phyloP scores from a whole-genome alignment of 2,113 vertebrate species.

The Oryzias melastigma region DNA sequence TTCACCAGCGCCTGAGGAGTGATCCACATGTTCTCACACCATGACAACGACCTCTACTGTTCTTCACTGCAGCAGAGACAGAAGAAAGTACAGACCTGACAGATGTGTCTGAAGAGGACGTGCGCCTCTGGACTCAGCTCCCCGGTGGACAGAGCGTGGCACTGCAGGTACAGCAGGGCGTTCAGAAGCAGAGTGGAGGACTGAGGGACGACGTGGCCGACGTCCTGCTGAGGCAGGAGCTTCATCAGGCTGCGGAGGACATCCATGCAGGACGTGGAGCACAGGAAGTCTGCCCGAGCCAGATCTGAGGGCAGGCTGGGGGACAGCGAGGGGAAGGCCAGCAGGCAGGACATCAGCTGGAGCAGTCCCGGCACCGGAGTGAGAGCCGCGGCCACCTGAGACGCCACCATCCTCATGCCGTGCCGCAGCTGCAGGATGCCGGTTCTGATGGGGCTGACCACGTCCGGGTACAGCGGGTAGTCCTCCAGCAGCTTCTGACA shows the following conservation, averaged over 20 bases:
- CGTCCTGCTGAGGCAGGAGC: slow-evolving; percentile 67
- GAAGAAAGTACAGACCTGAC: slow-evolving; percentile 77
- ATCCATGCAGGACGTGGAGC: slow-evolving; percentile 83
- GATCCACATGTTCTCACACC: background rate
- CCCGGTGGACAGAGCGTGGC: slow-evolving; percentile 81
- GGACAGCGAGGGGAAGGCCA: slow-evolving; percentile 84
- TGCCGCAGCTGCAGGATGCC: slow-evolving; percentile 89
- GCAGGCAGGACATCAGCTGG: slow-evolving; percentile 77
- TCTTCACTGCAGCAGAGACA: background rate
- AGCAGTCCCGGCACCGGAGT: slow-evolving; percentile 73
- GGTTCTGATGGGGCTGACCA: slow-evolving; percentile 79
- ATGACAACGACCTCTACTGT: background rate
- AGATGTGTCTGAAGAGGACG: slow-evolving; percentile 90
- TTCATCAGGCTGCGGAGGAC: slow-evolving; percentile 79
- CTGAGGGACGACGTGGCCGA: slow-evolving; percentile 59
- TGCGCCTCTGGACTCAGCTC: slow-evolving; percentile 81
- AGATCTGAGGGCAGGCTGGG: slow-evolving; percentile 80
- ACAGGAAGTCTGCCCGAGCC: slow-evolving; percentile 85
- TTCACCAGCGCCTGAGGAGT: slow-evolving; percentile 75
- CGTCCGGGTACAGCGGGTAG: slow-evolving; percentile 86
- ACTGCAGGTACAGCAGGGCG: slow-evolving; percentile 84
- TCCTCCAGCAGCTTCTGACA: slow-evolving; percentile 83
- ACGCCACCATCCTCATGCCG: slow-evolving; percentile 90
- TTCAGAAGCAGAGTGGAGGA: slow-evolving; percentile 82
- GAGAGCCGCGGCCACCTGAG: slow-evolving; percentile 76